These are phyloP conservation scores for Sparidentex hasta DNA, from an alignment of 2,797 vertebrate genomes.

Conservation along the genomic window DNA sequence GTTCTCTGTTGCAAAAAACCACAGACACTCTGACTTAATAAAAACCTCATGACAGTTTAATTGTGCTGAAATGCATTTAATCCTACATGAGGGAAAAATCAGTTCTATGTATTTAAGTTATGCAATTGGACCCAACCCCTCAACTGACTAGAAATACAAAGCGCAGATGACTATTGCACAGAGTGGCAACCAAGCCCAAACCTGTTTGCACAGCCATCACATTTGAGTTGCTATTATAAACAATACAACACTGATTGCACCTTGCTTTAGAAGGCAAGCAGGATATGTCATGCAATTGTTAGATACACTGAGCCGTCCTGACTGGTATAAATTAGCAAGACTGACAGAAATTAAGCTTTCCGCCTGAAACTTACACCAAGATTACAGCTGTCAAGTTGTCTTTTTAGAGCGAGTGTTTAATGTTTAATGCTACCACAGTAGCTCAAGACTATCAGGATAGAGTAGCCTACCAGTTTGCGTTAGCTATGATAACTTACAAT, in stretches of 20 bases:
- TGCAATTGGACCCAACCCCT: slow-evolving; percentile 26
- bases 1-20: not conserved
- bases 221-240: slow-evolving; percentile 8
- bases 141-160: slow-evolving; percentile 36
- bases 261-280: not conserved
- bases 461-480: not conserved
- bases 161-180: slow-evolving; percentile 22
- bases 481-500: too few species aligned
- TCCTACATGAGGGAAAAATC: not conserved
- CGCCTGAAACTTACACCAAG: not conserved
- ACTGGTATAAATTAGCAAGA: not conserved
- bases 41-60: not conserved
- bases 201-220: slow-evolving; percentile 57
- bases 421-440: not conserved
- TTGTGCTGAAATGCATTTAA: not conserved
- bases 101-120: not conserved
- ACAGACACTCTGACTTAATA: not conserved
- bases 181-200: slow-evolving; percentile 15
- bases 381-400: not conserved
- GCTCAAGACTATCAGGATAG: not conserved
- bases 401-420: rapidly evolving
- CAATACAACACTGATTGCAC: not conserved
- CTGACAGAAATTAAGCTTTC: not conserved
- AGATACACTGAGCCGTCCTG: not conserved
- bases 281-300: not conserved